Conservation (phyloP, 1,140 invertebrate species). For the Pachypeltis micranthus region DNA sequence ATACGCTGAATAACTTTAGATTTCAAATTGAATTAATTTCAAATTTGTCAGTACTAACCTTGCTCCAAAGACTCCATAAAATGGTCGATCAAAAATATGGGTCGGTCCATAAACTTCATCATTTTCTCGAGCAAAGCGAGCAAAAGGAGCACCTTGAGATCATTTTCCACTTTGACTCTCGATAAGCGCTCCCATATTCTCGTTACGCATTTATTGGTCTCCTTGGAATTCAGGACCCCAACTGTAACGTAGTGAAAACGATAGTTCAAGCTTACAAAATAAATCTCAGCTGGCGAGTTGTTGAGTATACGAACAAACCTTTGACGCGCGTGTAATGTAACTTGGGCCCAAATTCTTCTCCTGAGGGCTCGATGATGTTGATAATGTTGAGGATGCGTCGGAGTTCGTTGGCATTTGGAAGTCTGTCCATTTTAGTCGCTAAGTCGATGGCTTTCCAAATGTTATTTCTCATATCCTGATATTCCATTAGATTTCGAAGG, state of each 20-base stretch:
- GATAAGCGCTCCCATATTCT: not conserved
- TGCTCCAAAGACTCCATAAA: slow-evolving; percentile 78
- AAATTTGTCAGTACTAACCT: slow-evolving; percentile 48
- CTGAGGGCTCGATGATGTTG: not conserved
- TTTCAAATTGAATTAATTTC: no score
- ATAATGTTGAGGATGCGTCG: not conserved
- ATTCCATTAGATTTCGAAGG: slow-evolving; percentile 4
- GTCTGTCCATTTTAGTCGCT: not conserved
- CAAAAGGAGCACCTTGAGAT: slow-evolving; percentile 55
- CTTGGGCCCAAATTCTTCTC: not conserved
- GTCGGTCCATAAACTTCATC: slow-evolving; percentile 66
- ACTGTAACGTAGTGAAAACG: slow-evolving; percentile 36
- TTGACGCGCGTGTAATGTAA: not conserved
- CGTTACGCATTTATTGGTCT: not conserved
- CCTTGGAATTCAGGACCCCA: slow-evolving; percentile 46
- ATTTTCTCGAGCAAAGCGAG: slow-evolving; percentile 70
- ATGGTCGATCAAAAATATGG: slow-evolving; percentile 80
- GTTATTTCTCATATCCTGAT: slow-evolving; percentile 9
- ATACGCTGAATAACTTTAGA: not conserved
- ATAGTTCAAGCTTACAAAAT: not conserved
- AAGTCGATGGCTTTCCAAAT: slow-evolving; percentile 13
- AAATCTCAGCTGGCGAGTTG: not conserved
- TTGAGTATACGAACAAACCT: not conserved
- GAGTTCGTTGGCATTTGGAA: not conserved
- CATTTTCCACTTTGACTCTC: not conserved